These are phyloP conservation scores for Marisa cornuarietis DNA, from an alignment of 1,140 invertebrate species.

Conservation along the genomic window DNA sequence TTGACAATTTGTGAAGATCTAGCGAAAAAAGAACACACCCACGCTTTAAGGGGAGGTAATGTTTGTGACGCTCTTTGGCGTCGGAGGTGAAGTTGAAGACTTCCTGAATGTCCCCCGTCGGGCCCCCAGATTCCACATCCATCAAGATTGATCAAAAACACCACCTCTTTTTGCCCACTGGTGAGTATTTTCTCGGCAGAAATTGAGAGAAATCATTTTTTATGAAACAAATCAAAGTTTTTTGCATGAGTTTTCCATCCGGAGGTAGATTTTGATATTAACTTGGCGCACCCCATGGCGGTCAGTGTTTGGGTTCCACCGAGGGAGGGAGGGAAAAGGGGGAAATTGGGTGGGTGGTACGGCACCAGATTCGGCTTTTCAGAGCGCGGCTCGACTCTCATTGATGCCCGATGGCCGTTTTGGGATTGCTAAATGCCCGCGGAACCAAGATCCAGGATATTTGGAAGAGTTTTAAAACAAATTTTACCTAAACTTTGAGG, in stretches of 20 bases:
- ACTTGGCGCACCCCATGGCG: constrained; percentile 15
- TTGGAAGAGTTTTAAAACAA: too few species aligned
- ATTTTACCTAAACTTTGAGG: too few species aligned
- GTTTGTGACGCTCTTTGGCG: constrained; percentile 15
- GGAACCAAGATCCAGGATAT: too few species aligned
- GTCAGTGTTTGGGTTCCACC: constrained; percentile 19
- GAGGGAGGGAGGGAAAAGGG: constrained; percentile 25
- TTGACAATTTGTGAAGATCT: neutral
- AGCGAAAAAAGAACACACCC: neutral
- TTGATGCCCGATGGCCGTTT: too few species aligned
- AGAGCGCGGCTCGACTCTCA: too few species aligned
- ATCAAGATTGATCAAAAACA: constrained; percentile 29
- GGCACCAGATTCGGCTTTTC: too few species aligned
- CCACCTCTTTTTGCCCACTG: constrained; percentile 23
- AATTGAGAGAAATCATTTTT: constrained; percentile 15
- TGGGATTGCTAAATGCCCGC: too few species aligned
- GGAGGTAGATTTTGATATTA: constrained; percentile 6
- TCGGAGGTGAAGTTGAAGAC: constrained; percentile 12
- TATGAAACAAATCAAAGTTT: constrained; percentile 23
- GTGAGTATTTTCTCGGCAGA: constrained; percentile 16
- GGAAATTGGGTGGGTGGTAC: constrained; percentile 1
- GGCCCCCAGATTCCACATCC: constrained; percentile 26
- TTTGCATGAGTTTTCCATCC: neutral
- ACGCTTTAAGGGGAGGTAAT: constrained; percentile 14
- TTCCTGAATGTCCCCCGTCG: constrained; percentile 27